Evolutionary conservation across 2,113 vertebrate genomes (phyloP).

Genomic region (Forbesichthys agassizii): DNA sequence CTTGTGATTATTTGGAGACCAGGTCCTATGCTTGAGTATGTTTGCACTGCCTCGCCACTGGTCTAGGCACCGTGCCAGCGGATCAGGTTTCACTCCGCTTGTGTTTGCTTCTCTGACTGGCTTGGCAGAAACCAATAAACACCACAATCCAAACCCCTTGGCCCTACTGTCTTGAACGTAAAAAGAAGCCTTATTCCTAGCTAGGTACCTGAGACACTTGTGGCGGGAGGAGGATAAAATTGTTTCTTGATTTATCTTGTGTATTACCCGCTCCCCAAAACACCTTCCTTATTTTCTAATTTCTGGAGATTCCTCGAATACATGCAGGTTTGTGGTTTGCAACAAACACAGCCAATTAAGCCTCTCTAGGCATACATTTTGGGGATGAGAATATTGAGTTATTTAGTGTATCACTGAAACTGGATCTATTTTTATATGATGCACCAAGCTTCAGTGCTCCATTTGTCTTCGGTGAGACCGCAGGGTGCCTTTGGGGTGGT

Average conservation of each 20-base stretch:
- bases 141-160: slow-evolving; percentile 56
- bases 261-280: background rate
- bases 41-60: slow-evolving; percentile 44
- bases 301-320: slow-evolving; percentile 61
- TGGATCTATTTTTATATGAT: slow-evolving; percentile 62
- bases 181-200: slow-evolving; percentile 35
- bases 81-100: slow-evolving; percentile 68
- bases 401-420: slow-evolving; percentile 50
- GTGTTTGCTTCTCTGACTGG: slow-evolving; percentile 67
- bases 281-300: background rate
- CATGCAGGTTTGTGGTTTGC: slow-evolving; percentile 35
- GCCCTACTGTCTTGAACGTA: slow-evolving; percentile 15
- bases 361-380: slow-evolving; percentile 29
- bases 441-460: slow-evolving; percentile 45
- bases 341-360: slow-evolving; percentile 29
- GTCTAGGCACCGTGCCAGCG: slow-evolving; percentile 58
- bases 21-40: slow-evolving; percentile 44
- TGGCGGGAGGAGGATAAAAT: slow-evolving; percentile 27
- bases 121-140: slow-evolving; percentile 77
- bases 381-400: slow-evolving; percentile 38
- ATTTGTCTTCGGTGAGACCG: slow-evolving; percentile 69
- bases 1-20: slow-evolving; percentile 57
- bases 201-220: slow-evolving; percentile 40
- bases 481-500: slow-evolving; percentile 68
- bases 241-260: background rate